These are phyloP conservation scores for Mamestra configurata DNA, from an alignment of 1,140 invertebrate genomes.

Conservation along the genomic window DNA sequence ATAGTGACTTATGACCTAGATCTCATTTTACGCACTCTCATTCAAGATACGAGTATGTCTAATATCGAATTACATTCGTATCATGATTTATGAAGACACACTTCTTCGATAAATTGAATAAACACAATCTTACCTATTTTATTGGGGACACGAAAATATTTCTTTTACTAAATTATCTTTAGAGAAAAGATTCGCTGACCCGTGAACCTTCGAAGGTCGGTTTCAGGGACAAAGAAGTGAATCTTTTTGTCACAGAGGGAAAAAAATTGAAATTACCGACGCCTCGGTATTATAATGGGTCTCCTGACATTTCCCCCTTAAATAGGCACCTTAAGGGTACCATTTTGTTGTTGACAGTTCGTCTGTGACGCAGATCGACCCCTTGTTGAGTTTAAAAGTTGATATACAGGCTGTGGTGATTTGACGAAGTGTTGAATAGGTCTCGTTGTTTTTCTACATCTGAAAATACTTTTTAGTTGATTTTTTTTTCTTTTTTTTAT, in stretches of 20 bases:
- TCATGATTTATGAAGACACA: constrained; percentile 17
- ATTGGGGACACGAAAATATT: constrained; percentile 41
- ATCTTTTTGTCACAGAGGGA: constrained; percentile 26
- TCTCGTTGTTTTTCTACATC: no score
- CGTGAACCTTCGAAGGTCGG: constrained; percentile 46
- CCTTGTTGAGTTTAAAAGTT: constrained; percentile 36
- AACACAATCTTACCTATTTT: constrained; percentile 41
- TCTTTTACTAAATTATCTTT: constrained; percentile 44
- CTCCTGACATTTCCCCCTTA: constrained; percentile 43
- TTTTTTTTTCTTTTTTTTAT: no score
- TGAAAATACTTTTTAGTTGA: no score
- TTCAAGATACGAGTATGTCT: constrained; percentile 1
- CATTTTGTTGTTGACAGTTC: constrained; percentile 40
- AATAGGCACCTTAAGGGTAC: constrained; percentile 41
- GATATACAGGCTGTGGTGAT: neutral
- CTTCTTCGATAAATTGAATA: constrained; percentile 31
- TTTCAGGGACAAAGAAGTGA: constrained; percentile 47
- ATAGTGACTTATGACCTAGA: constrained; percentile 1
- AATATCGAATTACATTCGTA: constrained; percentile 31
- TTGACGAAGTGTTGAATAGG: no score
- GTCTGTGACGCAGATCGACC: constrained; percentile 42
- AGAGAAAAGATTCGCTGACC: constrained; percentile 50
- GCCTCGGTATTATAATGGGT: constrained; percentile 39
- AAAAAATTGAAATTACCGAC: constrained; percentile 53
- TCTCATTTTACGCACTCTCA: constrained; percentile 14